Evolutionary conservation across 2,797 vertebrate genomes (phyloP).

Genomic region (Urocyon cinereoargenteus): DNA sequence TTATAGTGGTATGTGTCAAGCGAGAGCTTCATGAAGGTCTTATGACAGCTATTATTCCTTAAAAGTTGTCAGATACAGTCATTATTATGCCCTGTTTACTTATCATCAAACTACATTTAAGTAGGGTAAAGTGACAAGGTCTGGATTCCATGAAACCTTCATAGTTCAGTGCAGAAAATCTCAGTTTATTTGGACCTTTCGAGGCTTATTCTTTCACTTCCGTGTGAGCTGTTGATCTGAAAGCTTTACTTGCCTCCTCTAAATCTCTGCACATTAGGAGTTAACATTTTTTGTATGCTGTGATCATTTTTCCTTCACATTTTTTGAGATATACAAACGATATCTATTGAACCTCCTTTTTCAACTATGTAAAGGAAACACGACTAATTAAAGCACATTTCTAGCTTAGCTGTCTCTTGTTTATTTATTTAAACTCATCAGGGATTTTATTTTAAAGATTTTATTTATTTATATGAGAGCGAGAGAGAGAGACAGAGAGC

Average conservation of each 20-base stretch:
- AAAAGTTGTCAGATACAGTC: background rate
- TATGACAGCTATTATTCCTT: background rate
- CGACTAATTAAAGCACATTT: background rate
- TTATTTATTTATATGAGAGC: background rate
- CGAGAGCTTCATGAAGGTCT: background rate
- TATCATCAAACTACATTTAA: background rate
- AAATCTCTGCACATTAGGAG: background rate
- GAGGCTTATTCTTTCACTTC: background rate
- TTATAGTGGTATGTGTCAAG: background rate
- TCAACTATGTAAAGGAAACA: background rate
- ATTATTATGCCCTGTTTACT: background rate
- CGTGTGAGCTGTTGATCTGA: background rate
- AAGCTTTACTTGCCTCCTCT: background rate
- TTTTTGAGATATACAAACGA: background rate
- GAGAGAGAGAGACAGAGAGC: background rate
- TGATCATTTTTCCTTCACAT: background rate
- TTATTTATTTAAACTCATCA: background rate
- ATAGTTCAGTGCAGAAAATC: background rate
- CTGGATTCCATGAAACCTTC: background rate
- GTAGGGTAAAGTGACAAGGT: background rate
- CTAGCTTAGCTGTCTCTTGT: background rate
- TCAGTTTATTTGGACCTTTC: background rate
- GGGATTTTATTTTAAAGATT: background rate
- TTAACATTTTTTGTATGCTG: background rate
- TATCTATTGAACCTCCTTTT: background rate